Conservation (phyloP, 64 coral and sea anemone species). For the Montipora capricornis region DNA sequence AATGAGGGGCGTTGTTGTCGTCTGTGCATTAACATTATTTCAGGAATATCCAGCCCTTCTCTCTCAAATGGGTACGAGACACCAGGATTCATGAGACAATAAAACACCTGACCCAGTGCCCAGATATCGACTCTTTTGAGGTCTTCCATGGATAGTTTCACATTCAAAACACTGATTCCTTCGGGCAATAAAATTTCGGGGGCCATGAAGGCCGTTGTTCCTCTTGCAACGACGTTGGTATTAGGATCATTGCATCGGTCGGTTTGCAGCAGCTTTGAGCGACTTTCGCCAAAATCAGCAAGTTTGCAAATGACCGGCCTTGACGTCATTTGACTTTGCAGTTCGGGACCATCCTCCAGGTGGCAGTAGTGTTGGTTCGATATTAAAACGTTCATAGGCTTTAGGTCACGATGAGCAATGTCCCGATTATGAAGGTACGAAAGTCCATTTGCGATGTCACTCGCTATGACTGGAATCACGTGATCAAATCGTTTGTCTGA, state of each 20-base stretch:
- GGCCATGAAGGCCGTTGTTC: constrained; percentile 67
- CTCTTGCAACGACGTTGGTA: constrained; percentile 45
- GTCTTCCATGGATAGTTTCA: constrained; percentile 47
- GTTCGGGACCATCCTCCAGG: constrained; percentile 1
- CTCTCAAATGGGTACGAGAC: constrained; percentile 61
- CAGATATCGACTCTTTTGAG: constrained; percentile 78
- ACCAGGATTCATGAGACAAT: constrained; percentile 71
- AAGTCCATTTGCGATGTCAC: constrained; percentile 44
- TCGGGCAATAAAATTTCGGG: constrained; percentile 52
- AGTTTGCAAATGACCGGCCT: constrained; percentile 66
- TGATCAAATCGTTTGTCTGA: not conserved
- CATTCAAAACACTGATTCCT: not conserved
- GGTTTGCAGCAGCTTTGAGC: constrained; percentile 52
- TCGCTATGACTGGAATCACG: constrained; percentile 29
- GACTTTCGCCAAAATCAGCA: constrained; percentile 78
- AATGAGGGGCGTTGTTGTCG: constrained; percentile 16
- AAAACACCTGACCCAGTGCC: constrained; percentile 76
- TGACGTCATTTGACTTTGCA: not conserved
- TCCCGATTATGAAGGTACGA: constrained; percentile 43
- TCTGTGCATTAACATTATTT: not conserved
- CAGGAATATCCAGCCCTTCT: not conserved
- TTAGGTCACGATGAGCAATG: constrained; percentile 74
- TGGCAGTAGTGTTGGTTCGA: constrained; percentile 74
- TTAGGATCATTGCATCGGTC: constrained; percentile 5
- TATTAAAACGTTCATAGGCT: constrained; percentile 77